These are phyloP conservation scores for Paraescarpia echinospica DNA, from an alignment of 1,140 invertebrate species.

Conservation along the genomic window DNA sequence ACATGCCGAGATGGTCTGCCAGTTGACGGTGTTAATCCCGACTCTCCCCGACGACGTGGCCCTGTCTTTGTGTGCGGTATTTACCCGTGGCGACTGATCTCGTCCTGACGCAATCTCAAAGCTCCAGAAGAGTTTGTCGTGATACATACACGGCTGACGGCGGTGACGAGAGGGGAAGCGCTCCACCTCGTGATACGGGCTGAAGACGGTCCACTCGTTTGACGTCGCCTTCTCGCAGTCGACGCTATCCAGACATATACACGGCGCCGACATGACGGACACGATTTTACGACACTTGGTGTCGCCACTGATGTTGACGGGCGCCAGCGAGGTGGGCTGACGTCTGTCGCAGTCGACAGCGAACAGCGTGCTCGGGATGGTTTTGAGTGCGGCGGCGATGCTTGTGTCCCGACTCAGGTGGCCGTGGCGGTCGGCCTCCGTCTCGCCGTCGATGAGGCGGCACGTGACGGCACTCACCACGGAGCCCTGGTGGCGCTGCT, in stretches of 20 bases:
- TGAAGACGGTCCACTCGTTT: neutral
- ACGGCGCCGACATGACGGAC: neutral
- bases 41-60: neutral
- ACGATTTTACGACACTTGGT: neutral
- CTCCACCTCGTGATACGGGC: neutral
- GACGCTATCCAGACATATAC: neutral
- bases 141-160: neutral
- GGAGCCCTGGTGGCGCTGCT: neutral
- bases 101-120: neutral
- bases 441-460: neutral
- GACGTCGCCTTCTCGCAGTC: neutral
- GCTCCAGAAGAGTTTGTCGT: neutral
- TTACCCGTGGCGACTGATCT: neutral
- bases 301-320: neutral
- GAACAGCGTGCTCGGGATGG: neutral
- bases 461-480: neutral
- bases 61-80: neutral
- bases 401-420: neutral
- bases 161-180: neutral
- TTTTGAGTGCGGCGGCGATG: conserved; percentile 10
- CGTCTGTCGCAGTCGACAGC: neutral
- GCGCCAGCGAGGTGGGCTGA: neutral
- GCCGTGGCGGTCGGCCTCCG: neutral
- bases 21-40: neutral
- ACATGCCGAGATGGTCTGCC: neutral